Base-by-base conservation (phyloP, 1,140 invertebrate genomes). In the Drosophila seguyi region DNA sequence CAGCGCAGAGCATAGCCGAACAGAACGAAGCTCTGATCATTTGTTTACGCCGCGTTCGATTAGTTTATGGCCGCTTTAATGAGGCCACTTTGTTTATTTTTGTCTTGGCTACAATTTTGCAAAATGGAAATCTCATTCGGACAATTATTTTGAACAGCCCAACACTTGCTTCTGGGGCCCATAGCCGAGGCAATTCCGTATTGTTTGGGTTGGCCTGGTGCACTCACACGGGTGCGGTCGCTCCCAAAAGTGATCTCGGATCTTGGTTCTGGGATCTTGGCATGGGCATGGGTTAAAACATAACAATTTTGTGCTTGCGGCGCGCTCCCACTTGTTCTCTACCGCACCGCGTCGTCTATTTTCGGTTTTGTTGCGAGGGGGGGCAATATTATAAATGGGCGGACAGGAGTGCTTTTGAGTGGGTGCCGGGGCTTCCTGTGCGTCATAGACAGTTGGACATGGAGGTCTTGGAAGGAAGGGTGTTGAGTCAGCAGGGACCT, bases 41-140 rank as follows among this genome's bases (percentile, higher is more conserved):
- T 88, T 88, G 85, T 90, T 90, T 90, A 88, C 79, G 75, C 75
- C 71, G 84, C 83, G 69, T 79, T 84, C 75, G 84, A 87, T 80
- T 87, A 72, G 67, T 88, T 87, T 76, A 87, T 83, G 75, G 75
- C 65, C 47, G 18, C 47, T 55, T 41, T 83, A 87, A 87, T 87
- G 84, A 83, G 84, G 84, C 80, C 72, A 59, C 73, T 76, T 81
- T 88, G 79, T 83, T 86, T 86, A 86, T 88, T 83, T 88, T 83
- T 41, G 72, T 85, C 53, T 53, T 59, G 18, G 76, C 79, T 57
- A 63, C 58, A 55, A 56, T 63, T 82, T 67, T 75, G 41, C 77
- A 59, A 72, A 72, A 71, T 31, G 29, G 13, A 72, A 72, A 71
- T 39, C 69, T 11, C 66, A 22, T 56, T 69, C 65, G 20, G 38